phyloP scores from a whole-genome alignment of 2,888 invertebrate species.

The Silvanus unidentatus region DNA sequence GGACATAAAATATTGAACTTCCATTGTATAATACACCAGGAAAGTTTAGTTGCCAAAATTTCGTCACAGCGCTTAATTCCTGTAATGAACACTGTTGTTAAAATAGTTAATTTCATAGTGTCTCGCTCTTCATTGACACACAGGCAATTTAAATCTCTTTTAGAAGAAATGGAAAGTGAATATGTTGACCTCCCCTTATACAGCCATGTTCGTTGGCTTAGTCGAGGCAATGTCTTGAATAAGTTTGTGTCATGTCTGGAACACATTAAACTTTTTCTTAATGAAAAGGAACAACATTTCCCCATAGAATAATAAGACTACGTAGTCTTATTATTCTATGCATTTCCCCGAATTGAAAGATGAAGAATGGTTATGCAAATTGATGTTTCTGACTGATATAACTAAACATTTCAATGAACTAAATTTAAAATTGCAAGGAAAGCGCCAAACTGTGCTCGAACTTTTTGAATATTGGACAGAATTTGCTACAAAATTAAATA shows the following conservation, averaged over 20 bases:
- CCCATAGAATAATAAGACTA: no score
- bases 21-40: slow-evolving; percentile 10
- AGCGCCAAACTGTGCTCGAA: slow-evolving; percentile 9
- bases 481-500: slow-evolving; percentile 14
- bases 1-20: slow-evolving; percentile 10
- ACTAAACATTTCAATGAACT: slow-evolving; percentile 9
- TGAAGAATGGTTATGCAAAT: slow-evolving; percentile 9
- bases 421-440: slow-evolving; percentile 12
- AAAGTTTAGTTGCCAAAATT: slow-evolving; percentile 10
- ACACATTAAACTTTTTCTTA: slow-evolving; percentile 10
- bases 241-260: slow-evolving; percentile 8
- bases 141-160: slow-evolving; percentile 11
- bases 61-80: slow-evolving; percentile 8
- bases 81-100: slow-evolving; percentile 9
- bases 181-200: slow-evolving; percentile 7
- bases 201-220: slow-evolving; percentile 9
- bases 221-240: slow-evolving; percentile 6
- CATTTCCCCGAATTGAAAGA: slow-evolving; percentile 5
- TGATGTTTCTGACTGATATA: slow-evolving; percentile 11
- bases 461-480: slow-evolving; percentile 11
- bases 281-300: slow-evolving; percentile 9
- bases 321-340: no score
- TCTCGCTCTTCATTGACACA: slow-evolving; percentile 12
- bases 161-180: slow-evolving; percentile 8
- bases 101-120: slow-evolving; percentile 8